These are phyloP conservation scores for Nysson spinosus DNA, from an alignment of 2,888 invertebrate species.

Conservation along the genomic window DNA sequence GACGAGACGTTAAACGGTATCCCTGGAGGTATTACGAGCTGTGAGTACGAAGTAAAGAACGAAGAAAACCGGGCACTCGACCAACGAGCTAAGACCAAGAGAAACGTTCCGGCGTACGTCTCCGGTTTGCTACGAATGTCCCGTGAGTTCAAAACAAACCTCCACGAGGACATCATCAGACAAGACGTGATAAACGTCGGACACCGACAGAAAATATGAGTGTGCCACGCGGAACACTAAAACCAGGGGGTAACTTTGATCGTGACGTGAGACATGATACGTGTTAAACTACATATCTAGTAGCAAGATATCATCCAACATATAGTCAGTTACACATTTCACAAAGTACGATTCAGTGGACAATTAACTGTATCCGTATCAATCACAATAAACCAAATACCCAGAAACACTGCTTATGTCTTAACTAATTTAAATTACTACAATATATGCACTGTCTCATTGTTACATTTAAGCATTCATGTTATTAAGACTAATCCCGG, in stretches of 20 bases:
- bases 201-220: constrained; percentile 45
- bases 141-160: constrained; percentile 57
- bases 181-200: constrained; percentile 53
- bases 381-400: too few species aligned
- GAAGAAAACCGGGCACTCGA: constrained; percentile 14
- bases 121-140: constrained; percentile 41
- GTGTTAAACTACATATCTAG: too few species aligned
- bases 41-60: constrained; percentile 24
- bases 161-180: constrained; percentile 53
- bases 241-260: constrained; percentile 40
- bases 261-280: too few species aligned
- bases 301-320: too few species aligned
- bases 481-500: too few species aligned
- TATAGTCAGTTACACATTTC: too few species aligned
- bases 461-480: too few species aligned
- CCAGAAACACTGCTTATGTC: too few species aligned
- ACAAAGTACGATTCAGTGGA: too few species aligned
- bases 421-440: too few species aligned
- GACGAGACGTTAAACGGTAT: constrained; percentile 57
- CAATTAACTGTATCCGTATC: too few species aligned
- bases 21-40: constrained; percentile 54
- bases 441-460: too few species aligned
- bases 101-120: constrained; percentile 27
- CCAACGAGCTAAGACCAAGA: constrained; percentile 14
- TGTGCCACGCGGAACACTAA: constrained; percentile 28